Base-by-base conservation (phyloP, 1,140 invertebrate species). In the Pseudomyrmex sp. region DNA sequence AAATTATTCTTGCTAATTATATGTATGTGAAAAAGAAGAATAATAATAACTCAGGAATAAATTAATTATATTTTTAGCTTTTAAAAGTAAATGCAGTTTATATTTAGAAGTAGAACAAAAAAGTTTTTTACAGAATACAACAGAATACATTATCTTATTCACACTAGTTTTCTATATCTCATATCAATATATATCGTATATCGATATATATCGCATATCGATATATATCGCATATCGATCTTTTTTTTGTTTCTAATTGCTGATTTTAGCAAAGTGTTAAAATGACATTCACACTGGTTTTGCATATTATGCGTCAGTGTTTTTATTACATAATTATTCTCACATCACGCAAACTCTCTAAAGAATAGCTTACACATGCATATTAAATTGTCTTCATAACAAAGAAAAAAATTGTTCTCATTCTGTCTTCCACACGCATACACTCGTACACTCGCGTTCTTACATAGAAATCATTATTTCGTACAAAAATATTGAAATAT, bases 391-490 rank as follows among this genome's bases (percentile, higher is more conserved):
- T 9, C 18, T 48, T 72, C 44, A n/a, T 59, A 8, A 80, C 66
- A 80, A 72, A 59, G 54, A 70, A 72, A 59, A 54, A 70, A 80
- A 61, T 72, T 23, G 1, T 80, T 68, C 35, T 56, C 18, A 62
- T 56, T 79, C 26, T 26, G 8, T 35, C 35, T 35, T 35, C 7
- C 35, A n/a, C 62, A 69, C 10, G 9, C 23, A 26, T 20, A 46
- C n/a, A 61, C 9, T 20, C 12, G 3, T 48, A 48, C 44, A 46
- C 35, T 20, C 10, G 35, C 2, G 44, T 26, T 48, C 2, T 12
- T 2, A 72, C 54, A 72, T 35, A 72, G 3, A 58, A 48, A 80
- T 50, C 7, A 10, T 72, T 35, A 35, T 35, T 35, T 72, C 8
- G 35, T 9, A 59, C 8, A 8, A 7, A 70, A 59, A 72, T 80